Conservation (phyloP, 1,140 invertebrate species). For the Cydia amplana region DNA sequence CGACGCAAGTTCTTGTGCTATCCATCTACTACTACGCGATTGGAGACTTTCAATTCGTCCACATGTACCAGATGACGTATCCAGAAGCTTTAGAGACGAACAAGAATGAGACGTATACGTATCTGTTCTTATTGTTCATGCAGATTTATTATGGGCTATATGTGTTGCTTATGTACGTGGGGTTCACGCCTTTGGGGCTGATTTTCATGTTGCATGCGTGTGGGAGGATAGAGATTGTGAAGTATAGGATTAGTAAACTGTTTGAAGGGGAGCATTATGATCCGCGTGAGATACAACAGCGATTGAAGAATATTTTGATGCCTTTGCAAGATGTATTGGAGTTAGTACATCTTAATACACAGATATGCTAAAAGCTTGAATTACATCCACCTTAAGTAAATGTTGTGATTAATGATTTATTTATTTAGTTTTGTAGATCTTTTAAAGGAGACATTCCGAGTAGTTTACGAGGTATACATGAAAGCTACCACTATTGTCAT, state of each 20-base stretch:
- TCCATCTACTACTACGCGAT: conserved; percentile 41
- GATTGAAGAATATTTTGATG: conserved; percentile 37
- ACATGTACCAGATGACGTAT: conserved; percentile 49
- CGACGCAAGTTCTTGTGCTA: conserved; percentile 37
- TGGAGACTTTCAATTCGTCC: conserved; percentile 45
- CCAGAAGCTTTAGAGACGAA: conserved; percentile 44
- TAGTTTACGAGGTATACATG: conserved; percentile 52
- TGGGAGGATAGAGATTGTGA: conserved; percentile 51
- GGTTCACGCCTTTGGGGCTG: conserved; percentile 47
- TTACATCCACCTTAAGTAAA: no score
- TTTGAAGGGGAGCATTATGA: conserved; percentile 39
- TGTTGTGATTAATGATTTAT: conserved; percentile 15
- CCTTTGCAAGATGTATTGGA: conserved; percentile 42
- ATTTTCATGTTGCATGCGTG: conserved; percentile 56
- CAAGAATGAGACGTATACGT: conserved; percentile 41
- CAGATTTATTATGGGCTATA: conserved; percentile 43
- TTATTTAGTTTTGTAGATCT: conserved; percentile 46
- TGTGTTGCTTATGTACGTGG: conserved; percentile 41
- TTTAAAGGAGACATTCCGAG: conserved; percentile 43
- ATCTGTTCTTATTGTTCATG: conserved; percentile 31
- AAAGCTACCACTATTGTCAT: conserved; percentile 47
- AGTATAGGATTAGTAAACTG: conserved; percentile 38
- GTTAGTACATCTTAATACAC: conserved; percentile 34
- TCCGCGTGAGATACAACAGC: conserved; percentile 39
- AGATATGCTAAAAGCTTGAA: not conserved